A percentile compares a stretch with the other conserved stretches of the same genome.
Conservation (phyloP, 2,888 invertebrate genomes). For the Sympetrum striolatum region DNA sequence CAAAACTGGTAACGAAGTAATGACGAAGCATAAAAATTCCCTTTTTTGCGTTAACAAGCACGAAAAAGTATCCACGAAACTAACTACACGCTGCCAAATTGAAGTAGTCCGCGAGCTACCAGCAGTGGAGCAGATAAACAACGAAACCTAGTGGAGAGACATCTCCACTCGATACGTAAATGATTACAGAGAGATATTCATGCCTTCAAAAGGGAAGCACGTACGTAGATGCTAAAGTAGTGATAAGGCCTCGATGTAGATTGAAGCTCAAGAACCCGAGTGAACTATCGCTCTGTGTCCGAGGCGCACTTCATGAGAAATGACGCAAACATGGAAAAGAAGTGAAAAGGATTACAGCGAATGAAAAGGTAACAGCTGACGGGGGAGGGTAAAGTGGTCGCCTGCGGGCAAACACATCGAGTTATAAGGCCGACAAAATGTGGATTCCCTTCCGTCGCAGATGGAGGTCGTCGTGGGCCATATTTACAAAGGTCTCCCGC, state of each 20-base stretch:
- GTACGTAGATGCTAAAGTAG: not conserved
- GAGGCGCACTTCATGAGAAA: not conserved
- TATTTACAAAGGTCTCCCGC: slow-evolving; percentile 35
- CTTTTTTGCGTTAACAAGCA: too few species aligned
- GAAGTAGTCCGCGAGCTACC: too few species aligned
- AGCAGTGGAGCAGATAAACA: too few species aligned
- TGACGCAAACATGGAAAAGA: not conserved
- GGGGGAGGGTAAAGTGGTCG: not conserved
- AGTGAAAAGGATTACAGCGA: not conserved
- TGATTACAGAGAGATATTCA: too few species aligned
- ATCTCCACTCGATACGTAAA: too few species aligned
- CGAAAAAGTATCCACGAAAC: too few species aligned
- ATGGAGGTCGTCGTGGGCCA: slow-evolving; percentile 18
- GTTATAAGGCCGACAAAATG: not conserved
- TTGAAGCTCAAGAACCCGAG: not conserved
- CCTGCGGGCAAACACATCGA: not conserved
- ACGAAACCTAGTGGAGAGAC: too few species aligned
- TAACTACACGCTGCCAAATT: too few species aligned
- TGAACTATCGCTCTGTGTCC: not conserved
- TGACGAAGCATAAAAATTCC: too few species aligned
- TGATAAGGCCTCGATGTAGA: not conserved
- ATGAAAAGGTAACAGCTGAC: not conserved
- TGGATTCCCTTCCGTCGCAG: not conserved
- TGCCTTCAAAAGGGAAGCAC: not conserved
- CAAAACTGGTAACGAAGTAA: too few species aligned